Conservation (phyloP, 1,140 invertebrate genomes). For the Drosophila serrata region DNA sequence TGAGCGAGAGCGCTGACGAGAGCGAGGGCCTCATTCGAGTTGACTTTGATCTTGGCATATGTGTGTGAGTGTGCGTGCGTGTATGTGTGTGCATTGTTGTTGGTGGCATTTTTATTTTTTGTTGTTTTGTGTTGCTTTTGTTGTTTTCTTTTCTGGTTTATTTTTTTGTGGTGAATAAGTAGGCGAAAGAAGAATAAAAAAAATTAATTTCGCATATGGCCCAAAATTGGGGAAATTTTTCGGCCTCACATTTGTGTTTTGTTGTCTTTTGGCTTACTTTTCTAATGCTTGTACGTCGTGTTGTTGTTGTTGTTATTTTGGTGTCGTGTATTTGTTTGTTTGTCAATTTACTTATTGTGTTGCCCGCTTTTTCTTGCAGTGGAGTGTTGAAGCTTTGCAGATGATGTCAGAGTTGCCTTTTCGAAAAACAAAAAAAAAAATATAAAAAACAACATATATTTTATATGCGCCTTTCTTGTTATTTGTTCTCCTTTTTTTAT, state of each 20-base stretch:
- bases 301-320: constrained; percentile 27
- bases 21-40: constrained; percentile 41
- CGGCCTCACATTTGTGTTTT: constrained; percentile 38
- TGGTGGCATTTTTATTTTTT: constrained; percentile 55
- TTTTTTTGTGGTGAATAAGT: constrained; percentile 67
- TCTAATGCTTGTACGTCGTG: constrained; percentile 16
- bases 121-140: constrained; percentile 57
- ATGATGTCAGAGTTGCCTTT: constrained; percentile 75
- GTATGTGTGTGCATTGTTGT: constrained; percentile 61
- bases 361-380: constrained; percentile 46
- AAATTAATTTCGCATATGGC: constrained; percentile 47
- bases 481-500: constrained; percentile 7
- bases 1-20: constrained; percentile 32
- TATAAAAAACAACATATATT: constrained; percentile 8
- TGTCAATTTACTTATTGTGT: constrained; percentile 6
- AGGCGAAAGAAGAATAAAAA: constrained; percentile 43
- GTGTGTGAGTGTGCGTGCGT: constrained; percentile 28
- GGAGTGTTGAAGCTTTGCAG: constrained; percentile 56
- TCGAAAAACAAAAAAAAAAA: constrained; percentile 41
- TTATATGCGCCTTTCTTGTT: constrained; percentile 26
- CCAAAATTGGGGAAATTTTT: constrained; percentile 53
- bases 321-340: constrained; percentile 15
- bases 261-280: constrained; percentile 46
- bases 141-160: constrained; percentile 25
- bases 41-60: constrained; percentile 77